Conservation (phyloP, 2,113 vertebrate genomes). For the Hemiprocne comata region DNA sequence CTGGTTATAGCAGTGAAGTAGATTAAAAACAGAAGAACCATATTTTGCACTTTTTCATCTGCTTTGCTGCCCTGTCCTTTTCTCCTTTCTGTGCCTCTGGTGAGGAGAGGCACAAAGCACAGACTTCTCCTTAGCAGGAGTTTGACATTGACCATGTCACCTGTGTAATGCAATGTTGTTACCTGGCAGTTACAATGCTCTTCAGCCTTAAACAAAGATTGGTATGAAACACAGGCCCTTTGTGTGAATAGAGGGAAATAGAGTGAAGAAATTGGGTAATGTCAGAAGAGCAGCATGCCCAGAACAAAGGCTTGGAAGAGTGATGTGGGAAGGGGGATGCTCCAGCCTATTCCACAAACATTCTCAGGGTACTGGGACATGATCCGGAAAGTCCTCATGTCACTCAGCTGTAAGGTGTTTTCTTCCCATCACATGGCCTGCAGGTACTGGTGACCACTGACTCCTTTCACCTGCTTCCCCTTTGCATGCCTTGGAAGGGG, state of each 20-base stretch:
- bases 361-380: neutral
- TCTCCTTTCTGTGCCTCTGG: neutral
- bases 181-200: constrained; percentile 11
- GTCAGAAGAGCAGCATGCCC: neutral
- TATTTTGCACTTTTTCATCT: neutral
- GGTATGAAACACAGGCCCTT: neutral
- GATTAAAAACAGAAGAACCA: neutral
- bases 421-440: neutral
- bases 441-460: neutral
- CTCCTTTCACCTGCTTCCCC: neutral
- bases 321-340: neutral
- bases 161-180: neutral
- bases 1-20: neutral
- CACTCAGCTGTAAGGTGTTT: neutral
- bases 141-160: neutral
- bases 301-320: constrained; percentile 5
- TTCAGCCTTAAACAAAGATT: constrained; percentile 26
- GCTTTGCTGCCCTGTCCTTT: neutral
- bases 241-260: constrained; percentile 20
- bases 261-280: neutral
- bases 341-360: neutral
- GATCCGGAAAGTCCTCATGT: neutral
- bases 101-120: neutral
- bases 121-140: neutral
- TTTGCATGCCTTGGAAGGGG: neutral